Base-by-base conservation (phyloP, 2,797 vertebrate genomes). In the Myotis findleyi region DNA sequence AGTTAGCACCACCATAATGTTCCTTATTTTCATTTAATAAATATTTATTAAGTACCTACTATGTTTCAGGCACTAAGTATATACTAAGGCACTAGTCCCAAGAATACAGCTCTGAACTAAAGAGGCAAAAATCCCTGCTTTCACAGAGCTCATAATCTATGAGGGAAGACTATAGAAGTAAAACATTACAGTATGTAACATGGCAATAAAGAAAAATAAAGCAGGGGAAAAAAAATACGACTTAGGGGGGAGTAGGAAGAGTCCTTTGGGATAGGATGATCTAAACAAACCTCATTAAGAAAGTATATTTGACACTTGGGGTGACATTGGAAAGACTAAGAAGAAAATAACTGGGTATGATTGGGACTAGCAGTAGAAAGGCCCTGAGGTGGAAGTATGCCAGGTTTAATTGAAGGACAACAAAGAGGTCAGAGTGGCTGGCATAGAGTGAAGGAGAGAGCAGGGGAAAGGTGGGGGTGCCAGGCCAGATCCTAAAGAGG, bases 151-250 rank as follows among this genome's bases (percentile, higher is more conserved):
- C 64, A 71, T n/a, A n/a, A 76, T 82, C 80, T 76, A 75, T 8
- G 30, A 90, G 51, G 55, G 62, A 16, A 66, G 66, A 73, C 23
- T 73, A 91, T 5, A 53, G 82, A 75, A 91, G 55, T 77, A 72
- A 95, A 73, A 59, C 82, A 79, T 36, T 36, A 85, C 33, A 53
- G 36, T 13, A 72, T 82, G 41, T 77, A 66, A 79, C 16, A 3
- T 33, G 69, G 51, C 49, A 81, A 30, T 57, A 87, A 44, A 89
- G 83, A 80, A 94, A 89, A 93, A 27, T 27, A 57, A 57, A 94
- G 57, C 33, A 82, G 16, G 16, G 38, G 51, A 38, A 72, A 23
- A 47, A 62, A 36, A 88, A 20, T n/a, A 36, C 25, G 57, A 18
- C 36, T 44, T 16, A 5, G 2, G 0, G 36, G 66, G 38, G 64